phyloP scores from a whole-genome alignment of 2,888 invertebrate species.

The Torymus tubicola region DNA sequence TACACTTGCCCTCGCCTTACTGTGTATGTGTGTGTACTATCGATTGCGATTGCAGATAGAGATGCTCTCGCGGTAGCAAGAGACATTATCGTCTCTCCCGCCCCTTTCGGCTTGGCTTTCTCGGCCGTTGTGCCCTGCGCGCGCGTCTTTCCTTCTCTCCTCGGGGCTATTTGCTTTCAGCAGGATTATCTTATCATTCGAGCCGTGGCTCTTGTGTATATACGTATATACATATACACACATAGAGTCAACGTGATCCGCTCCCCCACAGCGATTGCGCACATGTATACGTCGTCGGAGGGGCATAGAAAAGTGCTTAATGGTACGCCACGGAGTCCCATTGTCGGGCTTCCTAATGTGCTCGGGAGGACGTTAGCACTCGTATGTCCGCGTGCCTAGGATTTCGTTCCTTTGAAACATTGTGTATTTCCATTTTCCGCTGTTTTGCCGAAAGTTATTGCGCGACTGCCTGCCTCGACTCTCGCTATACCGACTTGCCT shows the following conservation, averaged over 20 bases:
- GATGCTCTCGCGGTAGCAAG: slow-evolving; percentile 42
- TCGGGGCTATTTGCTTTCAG: slow-evolving; percentile 58
- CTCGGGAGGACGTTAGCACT: slow-evolving; percentile 13
- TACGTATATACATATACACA: neutral
- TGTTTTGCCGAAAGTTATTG: slow-evolving; percentile 54
- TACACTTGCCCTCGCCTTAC: slow-evolving; percentile 11
- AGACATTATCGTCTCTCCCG: slow-evolving; percentile 53
- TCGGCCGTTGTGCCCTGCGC: neutral
- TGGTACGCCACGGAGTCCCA: slow-evolving; percentile 1
- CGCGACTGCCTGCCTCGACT: neutral
- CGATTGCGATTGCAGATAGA: slow-evolving; percentile 70
- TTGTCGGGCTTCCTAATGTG: slow-evolving; percentile 44
- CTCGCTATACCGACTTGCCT: neutral
- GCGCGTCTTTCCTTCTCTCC: slow-evolving; percentile 50
- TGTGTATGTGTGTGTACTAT: slow-evolving; percentile 58
- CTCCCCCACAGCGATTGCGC: neutral
- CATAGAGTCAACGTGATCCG: neutral
- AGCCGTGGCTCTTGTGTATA: slow-evolving; percentile 44
- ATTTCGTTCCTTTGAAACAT: slow-evolving; percentile 38
- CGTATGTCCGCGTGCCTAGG: neutral
- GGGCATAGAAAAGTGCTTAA: slow-evolving; percentile 46
- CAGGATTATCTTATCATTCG: slow-evolving; percentile 56
- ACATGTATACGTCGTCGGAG: neutral
- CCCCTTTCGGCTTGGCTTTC: slow-evolving; percentile 31
- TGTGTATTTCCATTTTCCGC: slow-evolving; percentile 55